Evolutionary conservation across 2,113 vertebrate species (phyloP).

Genomic region (Jaculus jaculus): DNA sequence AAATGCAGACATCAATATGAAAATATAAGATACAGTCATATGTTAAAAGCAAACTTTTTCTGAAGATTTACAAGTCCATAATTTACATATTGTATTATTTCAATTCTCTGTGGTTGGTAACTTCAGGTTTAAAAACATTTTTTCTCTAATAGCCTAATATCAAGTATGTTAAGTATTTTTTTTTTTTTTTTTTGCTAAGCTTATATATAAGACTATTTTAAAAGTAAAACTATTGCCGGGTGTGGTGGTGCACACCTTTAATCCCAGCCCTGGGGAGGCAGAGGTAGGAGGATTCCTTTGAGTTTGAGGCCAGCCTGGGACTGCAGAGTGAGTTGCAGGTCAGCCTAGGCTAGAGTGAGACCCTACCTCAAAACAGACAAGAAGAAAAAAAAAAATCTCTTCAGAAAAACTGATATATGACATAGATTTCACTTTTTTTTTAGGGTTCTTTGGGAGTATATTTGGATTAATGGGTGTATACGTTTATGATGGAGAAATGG

Average conservation of each 20-base stretch:
- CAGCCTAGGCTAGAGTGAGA: background rate
- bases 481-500: conserved; percentile 92
- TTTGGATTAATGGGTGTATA: conserved; percentile 96
- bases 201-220: background rate
- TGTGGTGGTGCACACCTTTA: background rate
- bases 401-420: conserved; percentile 39
- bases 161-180: too few species aligned
- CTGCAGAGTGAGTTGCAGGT: background rate
- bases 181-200: too few species aligned
- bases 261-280: background rate
- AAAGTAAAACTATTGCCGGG: background rate
- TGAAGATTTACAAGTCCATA: background rate
- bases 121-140: background rate
- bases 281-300: background rate
- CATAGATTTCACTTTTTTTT: conserved; percentile 63
- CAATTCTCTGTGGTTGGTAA: background rate
- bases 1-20: background rate
- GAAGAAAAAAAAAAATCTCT: background rate
- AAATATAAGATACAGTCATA: background rate
- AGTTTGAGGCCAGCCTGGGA: background rate
- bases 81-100: background rate
- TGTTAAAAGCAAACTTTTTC: background rate
- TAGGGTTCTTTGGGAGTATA: conserved; percentile 95
- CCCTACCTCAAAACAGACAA: background rate
- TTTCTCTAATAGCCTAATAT: background rate